Evolutionary conservation across 1,140 invertebrate species (phyloP).

Genomic region (Bactericera cockerelli): DNA sequence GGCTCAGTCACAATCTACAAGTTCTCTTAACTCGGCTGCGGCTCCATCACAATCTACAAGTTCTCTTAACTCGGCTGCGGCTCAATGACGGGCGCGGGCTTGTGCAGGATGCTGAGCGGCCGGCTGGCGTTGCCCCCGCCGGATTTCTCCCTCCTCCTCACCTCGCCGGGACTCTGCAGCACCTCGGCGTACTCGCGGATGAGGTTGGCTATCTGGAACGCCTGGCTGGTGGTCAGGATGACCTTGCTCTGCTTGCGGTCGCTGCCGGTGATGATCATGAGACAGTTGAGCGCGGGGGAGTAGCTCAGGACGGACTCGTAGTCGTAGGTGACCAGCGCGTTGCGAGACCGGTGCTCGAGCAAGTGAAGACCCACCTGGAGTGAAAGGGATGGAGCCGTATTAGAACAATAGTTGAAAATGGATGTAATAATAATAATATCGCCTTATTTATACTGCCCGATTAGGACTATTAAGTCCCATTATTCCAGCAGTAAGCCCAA

Average conservation of each 20-base stretch:
- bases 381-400: too few relatives aligned
- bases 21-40: slow-evolving; percentile 31
- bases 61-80: slow-evolving; percentile 32
- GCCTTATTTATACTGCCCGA: too few relatives aligned
- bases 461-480: too few relatives aligned
- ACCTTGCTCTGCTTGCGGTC: slow-evolving; percentile 82
- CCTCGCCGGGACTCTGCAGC: slow-evolving; percentile 32
- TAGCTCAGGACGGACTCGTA: slow-evolving; percentile 74
- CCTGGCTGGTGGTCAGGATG: slow-evolving; percentile 73
- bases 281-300: slow-evolving; percentile 69
- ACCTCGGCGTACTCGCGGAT: slow-evolving; percentile 84
- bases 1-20: slow-evolving; percentile 32
- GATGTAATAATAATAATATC: too few relatives aligned
- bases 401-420: too few relatives aligned
- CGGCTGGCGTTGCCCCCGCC: slow-evolving; percentile 26
- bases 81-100: slow-evolving; percentile 37
- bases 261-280: slow-evolving; percentile 79
- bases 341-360: slow-evolving; percentile 69
- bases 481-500: too few relatives aligned
- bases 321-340: slow-evolving; percentile 76
- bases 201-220: slow-evolving; percentile 82
- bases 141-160: slow-evolving; percentile 22
- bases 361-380: slow-evolving; percentile 84
- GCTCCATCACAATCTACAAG: slow-evolving; percentile 31
- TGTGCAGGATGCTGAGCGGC: slow-evolving; percentile 35